Evolutionary conservation across 2,113 vertebrate genomes (phyloP).

Genomic region (Odontophorus gujanensis): DNA sequence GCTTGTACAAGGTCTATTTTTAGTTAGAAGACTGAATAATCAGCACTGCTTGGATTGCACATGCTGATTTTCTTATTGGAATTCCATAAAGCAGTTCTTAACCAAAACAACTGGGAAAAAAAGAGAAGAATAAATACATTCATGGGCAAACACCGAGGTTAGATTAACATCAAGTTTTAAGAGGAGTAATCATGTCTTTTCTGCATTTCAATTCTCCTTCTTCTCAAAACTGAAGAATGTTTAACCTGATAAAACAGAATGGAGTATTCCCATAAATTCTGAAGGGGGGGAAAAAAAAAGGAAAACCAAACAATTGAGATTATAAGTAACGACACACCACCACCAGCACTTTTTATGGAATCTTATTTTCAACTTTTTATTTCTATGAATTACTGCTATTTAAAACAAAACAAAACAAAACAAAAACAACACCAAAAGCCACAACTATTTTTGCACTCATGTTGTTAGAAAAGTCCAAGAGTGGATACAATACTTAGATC

Average conservation of each 20-base stretch:
- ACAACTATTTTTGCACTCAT: neutral
- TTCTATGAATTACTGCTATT: neutral
- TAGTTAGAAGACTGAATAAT: neutral
- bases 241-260: neutral
- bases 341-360: neutral
- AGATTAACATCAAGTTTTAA: neutral
- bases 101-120: neutral
- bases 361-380: neutral
- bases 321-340: neutral
- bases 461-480: neutral
- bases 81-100: conserved; percentile 6
- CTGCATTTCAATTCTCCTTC: neutral
- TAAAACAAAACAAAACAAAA: too few species aligned
- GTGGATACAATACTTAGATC: neutral
- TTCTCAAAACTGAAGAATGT: neutral
- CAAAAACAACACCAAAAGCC: too few species aligned
- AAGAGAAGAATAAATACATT: accelerated
- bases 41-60: neutral
- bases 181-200: neutral
- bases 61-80: conserved; percentile 14
- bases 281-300: neutral
- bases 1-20: neutral
- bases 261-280: neutral
- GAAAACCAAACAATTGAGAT: neutral
- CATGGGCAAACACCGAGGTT: neutral